Evolutionary conservation across 2,888 invertebrate species (phyloP).

Genomic region (Cantharis rustica): DNA sequence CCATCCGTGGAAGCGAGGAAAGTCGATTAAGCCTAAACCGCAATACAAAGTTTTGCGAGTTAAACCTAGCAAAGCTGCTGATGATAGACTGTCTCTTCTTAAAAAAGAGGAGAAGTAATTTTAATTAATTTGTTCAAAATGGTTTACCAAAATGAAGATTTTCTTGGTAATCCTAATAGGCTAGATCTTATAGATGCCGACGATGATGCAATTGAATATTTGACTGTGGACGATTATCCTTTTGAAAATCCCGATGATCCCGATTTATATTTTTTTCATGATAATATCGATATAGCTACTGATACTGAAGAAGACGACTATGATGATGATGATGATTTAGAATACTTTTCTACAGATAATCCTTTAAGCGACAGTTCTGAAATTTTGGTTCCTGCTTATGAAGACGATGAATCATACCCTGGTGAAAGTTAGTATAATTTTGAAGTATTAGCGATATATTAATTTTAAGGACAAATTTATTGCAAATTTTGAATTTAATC

Average conservation of each 20-base stretch:
- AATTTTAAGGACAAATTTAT: too few species aligned
- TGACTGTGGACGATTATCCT: conserved; percentile 20
- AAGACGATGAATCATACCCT: background rate
- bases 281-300: conserved; percentile 6
- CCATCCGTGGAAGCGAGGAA: conserved; percentile 15
- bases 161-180: conserved; percentile 26
- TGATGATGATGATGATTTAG: conserved; percentile 20
- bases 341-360: conserved; percentile 9
- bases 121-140: conserved; percentile 1
- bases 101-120: background rate
- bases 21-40: background rate
- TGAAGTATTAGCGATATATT: too few species aligned
- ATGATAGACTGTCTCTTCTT: background rate
- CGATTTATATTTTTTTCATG: conserved; percentile 12
- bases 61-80: background rate
- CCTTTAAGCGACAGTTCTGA: conserved; percentile 7
- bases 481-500: too few species aligned
- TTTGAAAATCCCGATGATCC: conserved; percentile 11
- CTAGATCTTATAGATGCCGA: conserved; percentile 26
- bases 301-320: conserved; percentile 3
- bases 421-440: background rate
- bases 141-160: conserved; percentile 16
- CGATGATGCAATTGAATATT: conserved; percentile 20
- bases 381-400: conserved; percentile 5
- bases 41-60: background rate